A percentile compares a stretch with the other conserved stretches of the same genome.
These are phyloP conservation scores for Coreoperca whiteheadi DNA, from an alignment of 2,113 vertebrate species.

Conservation along the genomic window DNA sequence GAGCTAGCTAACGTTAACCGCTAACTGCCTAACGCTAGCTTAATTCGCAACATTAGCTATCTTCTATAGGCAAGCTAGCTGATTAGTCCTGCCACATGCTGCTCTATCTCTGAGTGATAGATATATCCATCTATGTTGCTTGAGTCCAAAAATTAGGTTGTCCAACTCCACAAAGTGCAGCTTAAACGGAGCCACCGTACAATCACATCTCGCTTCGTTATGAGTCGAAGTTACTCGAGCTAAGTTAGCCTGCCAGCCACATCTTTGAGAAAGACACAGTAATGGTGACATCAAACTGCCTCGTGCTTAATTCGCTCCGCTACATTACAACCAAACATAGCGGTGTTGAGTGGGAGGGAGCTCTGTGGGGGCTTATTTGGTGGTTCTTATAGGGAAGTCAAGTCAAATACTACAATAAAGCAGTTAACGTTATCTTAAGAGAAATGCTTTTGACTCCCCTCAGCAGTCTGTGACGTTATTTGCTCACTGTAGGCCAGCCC, in stretches of 20 bases:
- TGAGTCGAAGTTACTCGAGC: not conserved
- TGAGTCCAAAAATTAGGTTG: not conserved
- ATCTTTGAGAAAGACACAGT: not conserved
- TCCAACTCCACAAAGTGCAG: no score
- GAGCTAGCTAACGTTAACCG: slow-evolving; percentile 1
- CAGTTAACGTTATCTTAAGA: no score
- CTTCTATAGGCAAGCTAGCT: not conserved
- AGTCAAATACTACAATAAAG: not conserved
- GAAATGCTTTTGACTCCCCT: not conserved
- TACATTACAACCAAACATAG: not conserved
- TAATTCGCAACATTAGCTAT: slow-evolving; percentile 1
- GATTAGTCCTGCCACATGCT: not conserved
- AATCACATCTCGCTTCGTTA: no score
- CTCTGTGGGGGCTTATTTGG: not conserved
- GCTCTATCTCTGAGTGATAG: not conserved
- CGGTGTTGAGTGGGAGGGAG: not conserved
- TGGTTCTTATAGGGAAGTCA: not conserved
- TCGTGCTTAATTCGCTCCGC: not conserved
- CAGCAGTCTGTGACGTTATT: not conserved
- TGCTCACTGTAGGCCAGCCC: not conserved
- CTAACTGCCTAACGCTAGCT: slow-evolving; percentile 12
- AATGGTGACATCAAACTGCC: no score
- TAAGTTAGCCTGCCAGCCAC: slow-evolving; percentile 4
- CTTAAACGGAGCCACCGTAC: no score
- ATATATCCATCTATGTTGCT: no score